Base-by-base conservation (phyloP, 2,888 invertebrate genomes). In the Cephus runcator region DNA sequence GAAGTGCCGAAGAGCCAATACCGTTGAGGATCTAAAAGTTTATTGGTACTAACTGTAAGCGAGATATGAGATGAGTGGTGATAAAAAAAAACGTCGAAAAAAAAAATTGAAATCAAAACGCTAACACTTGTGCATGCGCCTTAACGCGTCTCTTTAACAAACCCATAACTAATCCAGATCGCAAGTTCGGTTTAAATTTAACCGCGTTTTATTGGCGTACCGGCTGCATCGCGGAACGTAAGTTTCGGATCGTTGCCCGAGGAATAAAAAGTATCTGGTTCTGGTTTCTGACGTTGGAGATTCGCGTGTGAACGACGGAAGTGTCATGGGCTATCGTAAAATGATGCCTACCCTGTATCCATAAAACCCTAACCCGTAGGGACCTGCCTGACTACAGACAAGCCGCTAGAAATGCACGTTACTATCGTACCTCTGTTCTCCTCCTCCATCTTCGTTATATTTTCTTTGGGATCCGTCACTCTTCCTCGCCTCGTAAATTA, bases 161-260 rank as follows among this genome's bases (percentile, higher is more conserved):
- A 80, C 80, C 82, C 79, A 81, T 78, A 82, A 82, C 81, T 78
- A 78, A 81, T 78, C 75, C 56, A 69, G 73, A 81, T 80, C 81
- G 80, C 80, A 80, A 81, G 74, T 81, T 81, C 75, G 81, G 78
- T 78, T 80, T 81, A 80, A 80, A 81, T 79, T 80, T 81, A 80
- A 80, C 77, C 76, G 77, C 75, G 75, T 69, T 71, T 71, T 71
- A 71, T 30, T 34, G 56, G 4, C 56, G 56, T 56, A 56, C 71
- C 71, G 34, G 71, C 71, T 15, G 71, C 71, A 33, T 30, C 71
- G 3, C 71, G 31, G 30, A n/a, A 15, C 31, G 30, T 34, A 34
- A 34, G 71, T 11, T 71, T 34, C 71, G 30, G 71, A 71, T 71
- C 71, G 71, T 71, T 71, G 71, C 31, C 30, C 71, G 71, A 71